Evolutionary conservation across 2,797 vertebrate genomes (phyloP).

Genomic region (Tauraco hartlaubi): DNA sequence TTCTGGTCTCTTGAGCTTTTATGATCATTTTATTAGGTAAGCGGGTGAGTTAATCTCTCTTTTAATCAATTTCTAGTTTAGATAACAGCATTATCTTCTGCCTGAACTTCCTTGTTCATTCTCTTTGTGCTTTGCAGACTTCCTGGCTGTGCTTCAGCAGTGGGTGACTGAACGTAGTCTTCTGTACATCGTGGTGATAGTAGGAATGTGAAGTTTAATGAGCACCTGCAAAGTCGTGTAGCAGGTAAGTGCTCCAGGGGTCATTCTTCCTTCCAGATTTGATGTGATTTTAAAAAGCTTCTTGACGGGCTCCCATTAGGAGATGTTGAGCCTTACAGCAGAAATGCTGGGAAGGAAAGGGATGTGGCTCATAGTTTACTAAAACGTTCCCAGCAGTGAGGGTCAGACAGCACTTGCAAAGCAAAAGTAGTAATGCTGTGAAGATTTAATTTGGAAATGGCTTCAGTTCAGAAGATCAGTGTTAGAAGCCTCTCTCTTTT

Average conservation of each 20-base stretch:
- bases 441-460: background rate
- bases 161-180: background rate
- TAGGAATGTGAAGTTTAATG: constrained; percentile 51
- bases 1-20: constrained; percentile 7
- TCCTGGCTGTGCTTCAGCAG: constrained; percentile 34
- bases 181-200: background rate
- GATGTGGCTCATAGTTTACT: background rate
- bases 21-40: constrained; percentile 23
- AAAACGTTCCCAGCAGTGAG: background rate
- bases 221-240: constrained; percentile 30
- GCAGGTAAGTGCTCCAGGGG: constrained; percentile 47
- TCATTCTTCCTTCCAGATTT: constrained; percentile 14
- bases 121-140: constrained; percentile 35
- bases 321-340: background rate
- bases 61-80: constrained; percentile 13
- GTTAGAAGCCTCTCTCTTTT: background rate
- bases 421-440: background rate
- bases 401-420: background rate
- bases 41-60: background rate
- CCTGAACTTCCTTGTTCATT: constrained; percentile 37
- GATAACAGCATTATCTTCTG: constrained; percentile 14
- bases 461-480: background rate
- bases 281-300: background rate
- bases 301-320: background rate
- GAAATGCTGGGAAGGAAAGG: background rate